Percentiles rank a stretch among this genome's conserved stretches.
Evolutionary conservation across 2,888 invertebrate genomes (phyloP).

Genomic region (Margaritifera margaritifera): DNA sequence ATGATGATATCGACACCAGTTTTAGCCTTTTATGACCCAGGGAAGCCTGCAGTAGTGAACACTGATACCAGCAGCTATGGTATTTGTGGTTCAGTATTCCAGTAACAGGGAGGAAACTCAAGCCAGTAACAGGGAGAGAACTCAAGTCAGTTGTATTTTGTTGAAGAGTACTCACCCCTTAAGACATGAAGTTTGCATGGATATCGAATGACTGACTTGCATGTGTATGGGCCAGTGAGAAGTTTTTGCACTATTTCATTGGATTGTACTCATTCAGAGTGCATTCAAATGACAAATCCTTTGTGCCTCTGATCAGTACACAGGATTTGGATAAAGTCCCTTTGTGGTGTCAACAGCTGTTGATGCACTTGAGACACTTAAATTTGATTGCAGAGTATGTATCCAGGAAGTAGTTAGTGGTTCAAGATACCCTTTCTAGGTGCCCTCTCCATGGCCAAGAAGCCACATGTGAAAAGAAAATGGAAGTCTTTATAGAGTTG

Average conservation of each 20-base stretch:
- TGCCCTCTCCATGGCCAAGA: too few relatives aligned
- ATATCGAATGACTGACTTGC: constrained; percentile 43
- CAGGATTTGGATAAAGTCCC: constrained; percentile 31
- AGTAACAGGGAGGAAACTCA: constrained; percentile 21
- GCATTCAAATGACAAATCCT: constrained; percentile 42
- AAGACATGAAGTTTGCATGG: constrained; percentile 37
- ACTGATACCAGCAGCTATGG: constrained; percentile 43
- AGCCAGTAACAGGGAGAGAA: constrained; percentile 23
- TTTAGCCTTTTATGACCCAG: constrained; percentile 34
- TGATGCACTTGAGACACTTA: constrained; percentile 31
- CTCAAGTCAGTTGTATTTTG: constrained; percentile 12
- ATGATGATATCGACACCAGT: constrained; percentile 25
- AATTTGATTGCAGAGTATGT: too few relatives aligned
- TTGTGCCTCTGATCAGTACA: constrained; percentile 38
- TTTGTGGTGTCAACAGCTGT: constrained; percentile 35
- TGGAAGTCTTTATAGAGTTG: too few relatives aligned
- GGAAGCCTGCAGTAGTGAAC: constrained; percentile 38
- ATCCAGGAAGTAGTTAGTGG: too few relatives aligned
- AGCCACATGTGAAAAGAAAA: too few relatives aligned
- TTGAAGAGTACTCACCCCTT: constrained; percentile 35
- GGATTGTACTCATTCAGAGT: constrained; percentile 33
- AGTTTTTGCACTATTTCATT: constrained; percentile 22
- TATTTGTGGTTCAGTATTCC: constrained; percentile 37
- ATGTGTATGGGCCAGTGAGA: constrained; percentile 38
- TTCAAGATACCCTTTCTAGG: too few relatives aligned